Evolutionary conservation across 2,888 invertebrate genomes (phyloP), one percentile per base, ranked within the genome.

Genomic region (Microctonus aethiopoides): DNA sequence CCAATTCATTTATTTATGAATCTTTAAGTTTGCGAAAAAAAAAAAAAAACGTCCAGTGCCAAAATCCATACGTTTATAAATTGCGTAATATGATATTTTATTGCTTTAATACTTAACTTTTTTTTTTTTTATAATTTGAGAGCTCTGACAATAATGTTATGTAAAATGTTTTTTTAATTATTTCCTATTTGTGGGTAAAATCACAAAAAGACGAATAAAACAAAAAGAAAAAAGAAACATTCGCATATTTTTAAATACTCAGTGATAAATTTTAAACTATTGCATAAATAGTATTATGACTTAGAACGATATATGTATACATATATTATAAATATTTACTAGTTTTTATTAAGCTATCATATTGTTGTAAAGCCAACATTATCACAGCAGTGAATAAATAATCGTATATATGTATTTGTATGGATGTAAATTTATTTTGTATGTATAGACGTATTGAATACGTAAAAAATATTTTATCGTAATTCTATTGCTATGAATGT

Each of bases 91-190:
- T 60, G 22, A 46, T 62, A 39, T 63, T 10, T 36, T 51, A 65
- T 68, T 68, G 67, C 22, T 64, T 74, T 71, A 67, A 73, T n/a
- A 34, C 71, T 74, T 72, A 70, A 57, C 73, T 65, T 74, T 76
- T 77, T 67, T 77, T 67, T 52, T 75, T 78, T n/a, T n/a, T n/a
- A n/a, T 77, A 7, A 72, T 72, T 74, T 26, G 51, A 68, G 71
- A 77, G 77, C 78, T 79, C 75, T 81, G 82, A 82, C 82, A 82
- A 82, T 82, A 82, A 82, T 77, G 77, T 78, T 80, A 74, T 78
- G 74, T 77, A 74, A 76, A 80, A 80, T 75, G 56, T 70, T 76
- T 79, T 16, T 79, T 16, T 46, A 2, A 46, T 46, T 77, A 72
- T 69, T 80, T 81, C 75, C 72, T 63, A 67, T 59, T 67, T 72